Evolutionary conservation across 2,113 vertebrate genomes (phyloP), one percentile per base, ranked within the genome.

Genomic region (Cathartes aura): DNA sequence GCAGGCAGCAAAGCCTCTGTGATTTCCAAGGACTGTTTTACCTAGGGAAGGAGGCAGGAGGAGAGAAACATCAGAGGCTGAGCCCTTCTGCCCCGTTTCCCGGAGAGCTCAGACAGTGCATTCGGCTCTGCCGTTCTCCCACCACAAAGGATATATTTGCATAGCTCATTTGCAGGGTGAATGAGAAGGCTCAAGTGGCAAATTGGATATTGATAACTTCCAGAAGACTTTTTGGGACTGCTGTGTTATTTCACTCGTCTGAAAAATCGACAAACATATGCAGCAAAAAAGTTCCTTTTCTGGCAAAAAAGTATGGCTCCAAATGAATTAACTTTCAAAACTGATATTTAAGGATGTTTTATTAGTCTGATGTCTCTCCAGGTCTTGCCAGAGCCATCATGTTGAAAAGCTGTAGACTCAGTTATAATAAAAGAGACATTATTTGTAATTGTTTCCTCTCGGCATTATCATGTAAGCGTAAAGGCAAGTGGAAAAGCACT

Each of bases 241-340:
- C 74, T 72, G 67, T 45, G 66, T 85, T 63, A 63, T 68, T 96
- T 72, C 67, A 42, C 20, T 42, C 20, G 2, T 82, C 93, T 97
- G 86, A 93, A 95, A 95, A 87, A 34, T 48, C 13, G 1, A 50
- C 96, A 87, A 93, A 94, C 18, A 15, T 89, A 89, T 75, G 8
- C 63, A 66, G 87, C 47, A 58, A n/a, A 66, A 87, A 91, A 74
- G 23, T 86, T 74, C 83, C n/a, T 17, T 34, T 18, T 73, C 89
- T 95, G 92, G 95, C 74, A 93, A 70, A 48, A 81, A 64, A 64
- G 14, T 19, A 62, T 73, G 75, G 70, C 92, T 96, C 80, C 85
- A 93, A 91, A 96, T 76, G 82, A 96, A 96, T 90, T 97, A 47
- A 47, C 93, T 96, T 91, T 96, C 95, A 96, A 87, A 97, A 62